Evolutionary conservation across 2,113 vertebrate genomes (phyloP).

Genomic region (Dipodomys stephensi): DNA sequence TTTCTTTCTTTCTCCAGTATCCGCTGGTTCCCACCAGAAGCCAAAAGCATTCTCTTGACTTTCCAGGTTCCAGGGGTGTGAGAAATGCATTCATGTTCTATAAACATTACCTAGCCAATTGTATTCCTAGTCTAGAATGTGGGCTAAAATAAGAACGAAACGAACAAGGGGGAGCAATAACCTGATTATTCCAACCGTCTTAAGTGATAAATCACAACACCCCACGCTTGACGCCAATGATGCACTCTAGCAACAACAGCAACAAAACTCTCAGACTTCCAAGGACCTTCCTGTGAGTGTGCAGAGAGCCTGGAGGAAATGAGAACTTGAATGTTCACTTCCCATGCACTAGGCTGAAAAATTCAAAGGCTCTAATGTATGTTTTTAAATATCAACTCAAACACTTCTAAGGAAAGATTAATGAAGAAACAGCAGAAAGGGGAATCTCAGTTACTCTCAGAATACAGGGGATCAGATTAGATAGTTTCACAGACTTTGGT

Average conservation of each 20-base stretch:
- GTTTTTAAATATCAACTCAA: slow-evolving; percentile 8
- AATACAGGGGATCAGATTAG: not conserved
- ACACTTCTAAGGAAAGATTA: not conserved
- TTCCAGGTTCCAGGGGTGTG: not conserved
- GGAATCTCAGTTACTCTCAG: not conserved
- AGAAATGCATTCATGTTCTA: not conserved
- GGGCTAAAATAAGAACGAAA: not conserved
- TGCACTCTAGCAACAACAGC: not conserved
- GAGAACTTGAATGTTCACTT: not conserved
- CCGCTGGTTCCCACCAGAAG: too few species aligned
- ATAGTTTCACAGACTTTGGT: not conserved
- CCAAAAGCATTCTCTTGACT: not conserved
- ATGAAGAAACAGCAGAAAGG: not conserved
- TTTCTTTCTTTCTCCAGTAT: not conserved
- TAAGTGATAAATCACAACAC: not conserved
- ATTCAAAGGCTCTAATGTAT: slow-evolving; percentile 18
- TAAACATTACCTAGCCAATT: not conserved
- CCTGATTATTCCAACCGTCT: not conserved
- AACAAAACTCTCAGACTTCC: not conserved
- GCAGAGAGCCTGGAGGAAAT: not conserved
- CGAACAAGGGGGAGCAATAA: not conserved
- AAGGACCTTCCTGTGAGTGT: not conserved
- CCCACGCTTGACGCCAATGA: not conserved
- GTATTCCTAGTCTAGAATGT: not conserved
- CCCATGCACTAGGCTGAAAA: not conserved